Base-by-base conservation (phyloP, 2,888 invertebrate genomes). In the Lasioglossum oenotherae region DNA sequence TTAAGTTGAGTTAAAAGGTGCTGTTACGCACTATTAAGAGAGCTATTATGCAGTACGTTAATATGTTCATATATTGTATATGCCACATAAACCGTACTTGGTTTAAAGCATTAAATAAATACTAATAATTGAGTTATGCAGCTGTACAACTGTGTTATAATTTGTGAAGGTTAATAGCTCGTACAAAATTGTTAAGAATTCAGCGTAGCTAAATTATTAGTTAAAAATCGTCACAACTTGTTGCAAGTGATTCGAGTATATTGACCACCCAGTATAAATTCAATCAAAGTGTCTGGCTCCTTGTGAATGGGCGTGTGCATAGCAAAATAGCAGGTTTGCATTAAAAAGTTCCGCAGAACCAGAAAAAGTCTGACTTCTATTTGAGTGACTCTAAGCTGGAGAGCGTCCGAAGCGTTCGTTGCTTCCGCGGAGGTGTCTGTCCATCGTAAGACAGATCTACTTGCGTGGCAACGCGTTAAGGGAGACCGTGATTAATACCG, bases 401-500 rank as follows among this genome's bases (percentile, higher is more conserved):
- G n/a, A 71, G n/a, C 35, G 41, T 23, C 12, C n/a, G n/a, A 12
- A n/a, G 41, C 38, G 35, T 71, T 71, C 23, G 35, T 38, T 38
- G 35, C 4, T 57, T n/a, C 38, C n/a, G 12, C 8, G 23, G 49
- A 49, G 23, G 19, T 10, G 74, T 74, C 53, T 23, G 74, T 38
- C 71, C 38, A 71, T n/a, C 4, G 41, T n/a, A 41, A 71, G 71
- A 71, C 38, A 4, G 27, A 35, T 35, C 57, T 38, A 49, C 35
- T 74, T n/a, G 35, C 23, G 12, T n/a, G n/a, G 74, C 49, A 44
- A 23, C 23, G 71, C 44, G 27, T 57, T 57, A 72, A 53, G 41
- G 71, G 53, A n/a, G 31, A 38, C 23, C 41, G 14, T 78, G 41
- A 72, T 78, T 78, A 41, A 72, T 71, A 78, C 27, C 69, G 46